Evolutionary conservation across 2,113 vertebrate species (phyloP), one percentile per base, ranked within the genome.

Genomic region (Bufo gargarizans): DNA sequence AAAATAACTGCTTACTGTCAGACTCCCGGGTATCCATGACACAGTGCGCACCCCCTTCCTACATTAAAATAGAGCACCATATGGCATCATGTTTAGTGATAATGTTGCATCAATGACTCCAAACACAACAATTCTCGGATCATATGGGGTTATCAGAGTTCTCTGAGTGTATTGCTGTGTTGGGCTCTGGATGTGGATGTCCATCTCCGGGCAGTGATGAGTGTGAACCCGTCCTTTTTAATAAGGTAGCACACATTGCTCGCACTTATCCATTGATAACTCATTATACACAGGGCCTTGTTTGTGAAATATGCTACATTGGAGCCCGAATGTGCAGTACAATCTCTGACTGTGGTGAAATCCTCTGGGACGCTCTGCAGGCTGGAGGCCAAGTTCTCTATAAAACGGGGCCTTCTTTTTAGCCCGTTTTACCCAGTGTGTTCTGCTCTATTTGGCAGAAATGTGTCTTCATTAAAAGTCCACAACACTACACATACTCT

Each of bases 401-500:
- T 90, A 93, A 93, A 93, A 91, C 90, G 91, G 22, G 91, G 82
- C 90, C 89, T 92, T 93, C 89, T 94, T 93, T 93, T 90, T 90
- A 91, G 92, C 88, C 91, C 90, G 90, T 90, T 90, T 93, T 93
- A 84, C 89, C 91, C 89, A 90, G 84, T 91, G 89, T 89, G 91
- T 87, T 91, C 89, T 91, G 47, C 87, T 84, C 88, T 80, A 87
- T 91, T 92, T 90, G 91, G 91, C 91, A 93, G 92, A 91, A 93
- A 91, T 90, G 90, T 91, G 92, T 94, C 92, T 94, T 95, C 93
- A 91, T 92, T 92, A 92, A 91, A 91, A 92, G 90, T 12, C 89
- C 88, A 90, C 80, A 89, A 91, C 90, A 55, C 92, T 94, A 94
- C 93, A 93, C 90, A 92, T 88, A 91, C 93, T 92, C 89, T 95